Base-by-base conservation (phyloP, 2,797 vertebrate genomes). In the Micromesistius poutassou region DNA sequence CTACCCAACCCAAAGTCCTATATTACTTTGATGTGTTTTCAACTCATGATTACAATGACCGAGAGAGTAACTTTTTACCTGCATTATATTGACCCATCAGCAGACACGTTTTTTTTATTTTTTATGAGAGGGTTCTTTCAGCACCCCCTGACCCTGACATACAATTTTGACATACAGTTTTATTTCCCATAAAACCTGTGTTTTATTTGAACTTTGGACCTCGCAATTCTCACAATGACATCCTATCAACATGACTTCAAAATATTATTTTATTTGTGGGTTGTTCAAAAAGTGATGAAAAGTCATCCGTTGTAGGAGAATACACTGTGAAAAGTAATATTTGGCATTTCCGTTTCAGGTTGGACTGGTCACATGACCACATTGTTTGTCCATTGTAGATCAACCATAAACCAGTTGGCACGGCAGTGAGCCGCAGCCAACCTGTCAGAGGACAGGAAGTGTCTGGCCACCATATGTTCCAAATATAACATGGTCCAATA, bases 221-320 rank as follows among this genome's bases (percentile, higher is more conserved):
- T 19, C 14, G 70, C 14, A 8, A 30, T 31, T 16, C 30, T 71
- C 70, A 71, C 70, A 33, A 71, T 71, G 70, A 71, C 30, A 19
- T 71, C 30, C 31, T 71, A 19, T 71, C 70, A 71, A 30, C 31
- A 33, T 14, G 14, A 19, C 30, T 71, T 31, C 16, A 16, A 33
- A 71, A 33, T 30, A 28, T 62, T 25, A 62, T 62, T 22, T 71
- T 19, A 71, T 71, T 71, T 71, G 70, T 16, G 31, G 71, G 19
- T 42, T 14, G 22, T 3, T 13, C 1, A 8, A 19, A 30, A 50
- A 50, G 5, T 73, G 30, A 70, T 35, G 72, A 78, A 76, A 66
- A 75, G 62, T 6, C 28, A 79, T 68, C 62, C 62, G n/a, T 10
- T 68, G 62, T 25, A 68, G 25, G n/a, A 68, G 62, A 68, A 68